Percentiles rank a stretch among this genome's conserved stretches.
phyloP scores from a whole-genome alignment of 2,113 vertebrate species.

The Dasypus novemcinctus region DNA sequence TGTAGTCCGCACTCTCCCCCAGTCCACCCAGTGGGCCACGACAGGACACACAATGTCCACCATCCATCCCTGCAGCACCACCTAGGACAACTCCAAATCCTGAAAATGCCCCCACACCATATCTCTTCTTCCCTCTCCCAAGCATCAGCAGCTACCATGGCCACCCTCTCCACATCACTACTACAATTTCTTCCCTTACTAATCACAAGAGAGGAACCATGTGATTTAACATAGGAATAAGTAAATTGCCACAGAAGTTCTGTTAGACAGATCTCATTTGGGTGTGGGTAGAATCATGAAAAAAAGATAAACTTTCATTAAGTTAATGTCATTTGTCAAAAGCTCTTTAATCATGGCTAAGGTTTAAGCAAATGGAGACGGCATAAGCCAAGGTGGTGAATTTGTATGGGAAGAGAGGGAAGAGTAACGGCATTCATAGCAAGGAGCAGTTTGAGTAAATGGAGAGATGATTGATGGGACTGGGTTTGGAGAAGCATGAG shows the following conservation, averaged over 20 bases:
- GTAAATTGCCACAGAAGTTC: background rate
- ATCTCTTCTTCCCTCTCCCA: too few relatives aligned
- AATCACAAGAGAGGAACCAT: too few relatives aligned
- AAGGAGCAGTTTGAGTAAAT: background rate
- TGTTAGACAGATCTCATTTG: background rate
- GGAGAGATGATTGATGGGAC: background rate
- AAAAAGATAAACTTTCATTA: background rate
- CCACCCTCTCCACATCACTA: too few relatives aligned
- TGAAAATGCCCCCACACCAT: too few relatives aligned
- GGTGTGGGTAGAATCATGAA: background rate
- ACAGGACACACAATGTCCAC: too few relatives aligned
- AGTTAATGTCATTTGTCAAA: background rate
- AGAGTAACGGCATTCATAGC: background rate
- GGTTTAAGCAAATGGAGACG: background rate
- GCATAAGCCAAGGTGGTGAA: background rate
- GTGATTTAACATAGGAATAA: background rate
- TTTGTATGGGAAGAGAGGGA: background rate
- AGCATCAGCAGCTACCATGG: too few relatives aligned
- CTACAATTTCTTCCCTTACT: too few relatives aligned
- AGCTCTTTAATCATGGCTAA: background rate
- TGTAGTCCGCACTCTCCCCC: too few relatives aligned
- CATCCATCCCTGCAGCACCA: too few relatives aligned
- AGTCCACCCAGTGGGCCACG: too few relatives aligned
- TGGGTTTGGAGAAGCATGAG: background rate
- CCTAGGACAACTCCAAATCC: too few relatives aligned